Evolutionary conservation across 1,140 invertebrate species (phyloP), one percentile per base, ranked within the genome.

Genomic region (Eueides isabella): DNA sequence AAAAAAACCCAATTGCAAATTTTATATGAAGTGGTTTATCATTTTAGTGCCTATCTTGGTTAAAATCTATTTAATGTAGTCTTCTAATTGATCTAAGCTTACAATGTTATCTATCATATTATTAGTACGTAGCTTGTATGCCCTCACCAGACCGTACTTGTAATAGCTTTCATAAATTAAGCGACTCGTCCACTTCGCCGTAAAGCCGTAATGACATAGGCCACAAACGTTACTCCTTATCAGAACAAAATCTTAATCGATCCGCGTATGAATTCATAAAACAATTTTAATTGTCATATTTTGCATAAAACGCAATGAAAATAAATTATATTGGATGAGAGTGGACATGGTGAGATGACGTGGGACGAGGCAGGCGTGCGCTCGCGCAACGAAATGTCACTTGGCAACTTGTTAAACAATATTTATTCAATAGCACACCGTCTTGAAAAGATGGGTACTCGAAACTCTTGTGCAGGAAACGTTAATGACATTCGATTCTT

Each of bases 351-450:
- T 84, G 79, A 77, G 73, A 74, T 80, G 78, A 83, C 76, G 88
- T 87, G 83, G 83, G 85, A 83, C 76, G 81, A 77, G 74, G 75
- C 77, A 65, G 70, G 75, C 74, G 75, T 76, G 81, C 78, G 80
- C 73, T 71, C 67, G 80, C 81, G 79, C 82, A 83, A 83, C 81
- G 80, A 88, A 89, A 90, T 92, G 88, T 91, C 86, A 90, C 87
- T 90, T 86, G 87, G 84, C 84, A 84, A 89, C 86, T 89, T 89
- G 85, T 91, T 85, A 75, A 84, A 90, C 84, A 88, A 90, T 92
- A 87, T 92, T 91, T 91, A 88, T 92, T 90, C 87, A 92, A 92
- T 86, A 84, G 81, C 83, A 81, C 76, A 85, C 78, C 77, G 81
- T 82, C 84, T 87, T 84, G 77, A 85, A 88, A 80, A 85, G 84